These are phyloP conservation scores for Xiphydria camelus DNA, from an alignment of 2,888 invertebrate genomes.

Conservation along the genomic window DNA sequence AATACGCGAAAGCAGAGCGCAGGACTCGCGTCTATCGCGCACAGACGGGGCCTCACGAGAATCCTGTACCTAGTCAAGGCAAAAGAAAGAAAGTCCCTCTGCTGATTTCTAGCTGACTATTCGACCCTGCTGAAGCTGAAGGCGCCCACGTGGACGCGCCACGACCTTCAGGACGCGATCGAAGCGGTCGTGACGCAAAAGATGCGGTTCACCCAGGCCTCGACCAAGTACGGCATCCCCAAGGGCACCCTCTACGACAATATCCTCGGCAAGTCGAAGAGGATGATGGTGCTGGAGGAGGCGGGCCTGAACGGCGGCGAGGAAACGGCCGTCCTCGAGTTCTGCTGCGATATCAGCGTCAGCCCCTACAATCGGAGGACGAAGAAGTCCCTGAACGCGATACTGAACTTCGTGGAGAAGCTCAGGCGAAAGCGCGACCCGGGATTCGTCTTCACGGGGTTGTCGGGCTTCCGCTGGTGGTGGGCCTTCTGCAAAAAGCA, in stretches of 20 bases:
- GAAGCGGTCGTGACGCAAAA: conserved; percentile 75
- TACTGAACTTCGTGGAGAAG: conserved; percentile 70
- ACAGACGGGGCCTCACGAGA: no score
- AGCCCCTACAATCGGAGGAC: conserved; percentile 74
- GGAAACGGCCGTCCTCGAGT: conserved; percentile 70
- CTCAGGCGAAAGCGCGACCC: conserved; percentile 66
- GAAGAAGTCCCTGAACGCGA: conserved; percentile 67
- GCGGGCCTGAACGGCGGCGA: conserved; percentile 66
- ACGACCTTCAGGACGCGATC: conserved; percentile 75
- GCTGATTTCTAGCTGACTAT: conserved; percentile 61
- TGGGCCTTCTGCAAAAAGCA: conserved; percentile 83
- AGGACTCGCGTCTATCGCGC: no score
- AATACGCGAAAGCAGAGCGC: no score
- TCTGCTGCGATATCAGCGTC: conserved; percentile 72
- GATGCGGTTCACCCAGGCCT: conserved; percentile 78
- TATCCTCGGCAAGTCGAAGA: conserved; percentile 75
- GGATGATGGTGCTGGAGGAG: conserved; percentile 76
- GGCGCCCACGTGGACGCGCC: conserved; percentile 75
- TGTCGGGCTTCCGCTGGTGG: conserved; percentile 79
- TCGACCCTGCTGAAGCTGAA: conserved; percentile 72
- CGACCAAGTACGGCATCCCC: conserved; percentile 72
- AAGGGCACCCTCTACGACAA: conserved; percentile 80
- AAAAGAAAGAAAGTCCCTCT: conserved; percentile 30
- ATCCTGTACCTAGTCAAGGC: no score
- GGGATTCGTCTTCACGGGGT: conserved; percentile 68